Percentiles rank a stretch among this genome's conserved stretches.
Conservation (phyloP, 2,888 invertebrate genomes). For the Pollenia amentaria region DNA sequence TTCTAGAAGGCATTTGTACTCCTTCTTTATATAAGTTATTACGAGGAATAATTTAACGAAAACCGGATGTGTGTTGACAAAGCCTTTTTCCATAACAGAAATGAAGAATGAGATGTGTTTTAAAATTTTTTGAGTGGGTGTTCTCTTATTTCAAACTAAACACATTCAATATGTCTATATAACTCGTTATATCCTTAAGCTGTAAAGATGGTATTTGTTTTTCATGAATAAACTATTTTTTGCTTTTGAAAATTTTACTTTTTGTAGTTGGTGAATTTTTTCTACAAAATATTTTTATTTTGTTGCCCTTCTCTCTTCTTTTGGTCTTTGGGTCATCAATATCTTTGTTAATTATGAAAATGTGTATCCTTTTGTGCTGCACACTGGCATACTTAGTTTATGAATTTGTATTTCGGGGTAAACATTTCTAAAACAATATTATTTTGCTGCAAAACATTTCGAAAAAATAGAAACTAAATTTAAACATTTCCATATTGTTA, state of each 20-base stretch:
- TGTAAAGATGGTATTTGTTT: constrained; percentile 9
- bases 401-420: background rate
- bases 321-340: too few species aligned
- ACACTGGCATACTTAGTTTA: background rate
- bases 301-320: background rate
- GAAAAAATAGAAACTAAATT: constrained; percentile 11
- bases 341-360: too few species aligned
- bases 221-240: constrained; percentile 27
- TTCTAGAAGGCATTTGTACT: too few species aligned
- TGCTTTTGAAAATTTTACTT: constrained; percentile 18
- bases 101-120: background rate
- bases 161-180: background rate
- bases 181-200: background rate
- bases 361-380: background rate
- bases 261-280: background rate
- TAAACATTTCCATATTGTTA: background rate
- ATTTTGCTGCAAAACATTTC: constrained; percentile 21
- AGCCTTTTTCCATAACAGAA: constrained; percentile 34
- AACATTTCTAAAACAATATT: constrained; percentile 1
- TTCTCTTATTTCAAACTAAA: constrained; percentile 52
- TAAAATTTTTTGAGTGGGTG: background rate
- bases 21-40: too few species aligned
- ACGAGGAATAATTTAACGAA: constrained; percentile 52
- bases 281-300: background rate
- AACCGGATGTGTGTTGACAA: constrained; percentile 58